phyloP scores from a whole-genome alignment of 2,888 invertebrate species.

The Dromius quadrimaculatus region DNA sequence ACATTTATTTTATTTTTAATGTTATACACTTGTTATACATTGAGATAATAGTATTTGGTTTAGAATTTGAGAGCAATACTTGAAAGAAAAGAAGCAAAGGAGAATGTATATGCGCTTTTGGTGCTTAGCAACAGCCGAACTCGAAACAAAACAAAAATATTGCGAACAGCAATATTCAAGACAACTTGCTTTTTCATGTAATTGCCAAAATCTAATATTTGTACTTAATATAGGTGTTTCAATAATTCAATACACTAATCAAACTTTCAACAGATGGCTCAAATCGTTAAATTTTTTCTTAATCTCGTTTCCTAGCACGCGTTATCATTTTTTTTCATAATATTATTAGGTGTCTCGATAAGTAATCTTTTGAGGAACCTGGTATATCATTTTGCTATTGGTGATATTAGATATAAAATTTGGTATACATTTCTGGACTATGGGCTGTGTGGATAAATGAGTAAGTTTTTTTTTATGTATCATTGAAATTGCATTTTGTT shows the following conservation, averaged over 20 bases:
- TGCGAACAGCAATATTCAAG: background rate
- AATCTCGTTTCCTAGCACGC: conserved; percentile 6
- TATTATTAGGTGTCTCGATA: background rate
- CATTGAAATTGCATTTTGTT: conserved; percentile 39
- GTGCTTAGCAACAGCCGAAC: conserved; percentile 14
- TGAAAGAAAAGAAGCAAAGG: conserved; percentile 4
- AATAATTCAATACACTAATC: conserved; percentile 13
- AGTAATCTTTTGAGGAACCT: background rate
- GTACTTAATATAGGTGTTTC: conserved; percentile 50
- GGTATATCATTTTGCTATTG: conserved; percentile 48
- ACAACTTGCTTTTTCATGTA: conserved; percentile 49
- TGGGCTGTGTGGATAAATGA: conserved; percentile 56
- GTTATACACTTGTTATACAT: conserved; percentile 45
- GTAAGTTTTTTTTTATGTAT: conserved; percentile 37
- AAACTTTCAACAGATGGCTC: conserved; percentile 44
- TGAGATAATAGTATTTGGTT: conserved; percentile 26
- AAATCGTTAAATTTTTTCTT: conserved; percentile 16
- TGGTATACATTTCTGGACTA: conserved; percentile 56
- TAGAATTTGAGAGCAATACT: background rate
- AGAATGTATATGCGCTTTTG: conserved; percentile 20
- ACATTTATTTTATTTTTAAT: conserved; percentile 44
- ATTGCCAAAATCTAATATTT: conserved; percentile 52
- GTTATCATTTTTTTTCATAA: background rate
- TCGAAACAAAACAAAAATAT: background rate
- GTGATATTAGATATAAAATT: conserved; percentile 61